Base-by-base conservation (phyloP, 2,888 invertebrate species). In the Eulithis prunata region DNA sequence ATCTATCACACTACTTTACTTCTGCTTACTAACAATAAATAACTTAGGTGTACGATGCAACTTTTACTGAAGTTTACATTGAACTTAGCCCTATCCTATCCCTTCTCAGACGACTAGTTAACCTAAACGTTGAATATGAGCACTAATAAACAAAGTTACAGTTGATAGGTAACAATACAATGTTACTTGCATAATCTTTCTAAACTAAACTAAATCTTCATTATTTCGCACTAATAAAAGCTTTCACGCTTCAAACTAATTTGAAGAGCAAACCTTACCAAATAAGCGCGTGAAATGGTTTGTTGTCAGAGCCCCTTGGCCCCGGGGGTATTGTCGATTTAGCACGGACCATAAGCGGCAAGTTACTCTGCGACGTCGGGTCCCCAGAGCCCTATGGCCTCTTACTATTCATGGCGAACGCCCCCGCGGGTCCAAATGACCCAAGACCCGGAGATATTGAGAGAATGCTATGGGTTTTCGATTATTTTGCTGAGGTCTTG, bases 261-360 rank as follows among this genome's bases (percentile, higher is more conserved):
- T 78, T 82, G 70, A 79, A 85, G 81, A 85, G 80, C 81, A 83
- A 85, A 88, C 83, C 83, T 76, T 75, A 70, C 81, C 71, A 83
- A 86, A 88, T 80, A 82, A 79, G 81, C 79, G 82, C 81, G 83
- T 87, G 82, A 86, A 88, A 87, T 81, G 83, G 86, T 85, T 83
- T 80, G 83, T 89, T 87, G 86, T 85, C 53, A 62, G 64, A 45
- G 58, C 62, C 60, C 66, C 54, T 28, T 60, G 36, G 46, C 57
- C 71, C 89, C 88, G 85, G 71, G 90, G 85, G 89, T 86, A 87
- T 89, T 85, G 90, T 89, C 89, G 88, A 93, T 93, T 93, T 91
- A 85, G 87, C 86, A 91, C 90, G 91, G 90, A 88, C 92, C 91
- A 90, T 92, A 91, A 90, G 90, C 87, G 84, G 84, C 82, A 76